phyloP scores from a whole-genome alignment of 2,888 invertebrate species.

The Neoascia interrupta region DNA sequence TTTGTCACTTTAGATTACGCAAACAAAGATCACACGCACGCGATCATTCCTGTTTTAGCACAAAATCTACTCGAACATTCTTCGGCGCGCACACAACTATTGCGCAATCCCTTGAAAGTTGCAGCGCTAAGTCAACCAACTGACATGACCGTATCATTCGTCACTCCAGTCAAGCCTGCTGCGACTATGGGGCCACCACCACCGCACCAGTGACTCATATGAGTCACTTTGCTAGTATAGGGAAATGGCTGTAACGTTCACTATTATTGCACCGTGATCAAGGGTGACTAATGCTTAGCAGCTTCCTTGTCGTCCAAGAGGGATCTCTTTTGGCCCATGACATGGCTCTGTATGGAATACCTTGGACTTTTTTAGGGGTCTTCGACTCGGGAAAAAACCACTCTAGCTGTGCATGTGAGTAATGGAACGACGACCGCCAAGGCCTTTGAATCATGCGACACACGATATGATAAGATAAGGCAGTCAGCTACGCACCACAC shows the following conservation, averaged over 20 bases:
- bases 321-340: constrained; percentile 13
- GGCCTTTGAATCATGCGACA: constrained; percentile 50
- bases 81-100: constrained; percentile 7
- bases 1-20: constrained; percentile 27
- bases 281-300: constrained; percentile 51
- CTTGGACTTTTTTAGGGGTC: not conserved
- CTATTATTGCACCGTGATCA: constrained; percentile 21
- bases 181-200: too few relatives aligned
- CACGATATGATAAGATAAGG: constrained; percentile 56
- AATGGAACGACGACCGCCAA: constrained; percentile 14
- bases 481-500: too few relatives aligned
- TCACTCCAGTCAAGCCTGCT: constrained; percentile 48
- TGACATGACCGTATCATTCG: constrained; percentile 45
- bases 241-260: constrained; percentile 39
- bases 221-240: constrained; percentile 45
- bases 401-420: constrained; percentile 22
- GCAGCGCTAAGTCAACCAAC: constrained; percentile 18
- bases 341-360: constrained; percentile 9
- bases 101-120: constrained; percentile 48
- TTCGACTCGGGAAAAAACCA: constrained; percentile 4
- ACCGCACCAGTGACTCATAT: constrained; percentile 44
- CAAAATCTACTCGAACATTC: not conserved
- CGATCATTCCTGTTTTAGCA: constrained; percentile 2
- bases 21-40: constrained; percentile 7
- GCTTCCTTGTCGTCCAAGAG: constrained; percentile 27